Conservation (phyloP, 2,888 invertebrate species). For the Xanthorhoe spadicearia region DNA sequence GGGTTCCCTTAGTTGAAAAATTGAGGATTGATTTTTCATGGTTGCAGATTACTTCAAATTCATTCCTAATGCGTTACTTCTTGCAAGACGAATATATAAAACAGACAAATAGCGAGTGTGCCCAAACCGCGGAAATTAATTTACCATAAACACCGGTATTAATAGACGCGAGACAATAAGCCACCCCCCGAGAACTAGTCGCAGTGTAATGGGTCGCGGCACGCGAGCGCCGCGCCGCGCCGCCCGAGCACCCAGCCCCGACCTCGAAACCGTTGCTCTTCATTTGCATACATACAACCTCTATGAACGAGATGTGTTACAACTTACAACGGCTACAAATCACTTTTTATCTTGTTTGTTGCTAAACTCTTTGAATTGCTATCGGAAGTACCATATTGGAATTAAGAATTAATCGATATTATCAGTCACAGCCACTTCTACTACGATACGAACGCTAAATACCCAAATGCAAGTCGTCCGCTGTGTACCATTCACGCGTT, state of each 20-base stretch:
- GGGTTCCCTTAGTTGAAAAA: no score
- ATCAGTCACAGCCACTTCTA: no score
- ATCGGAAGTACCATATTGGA: background rate
- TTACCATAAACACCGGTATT: conserved; percentile 74
- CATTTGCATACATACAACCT: conserved; percentile 66
- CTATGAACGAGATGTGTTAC: conserved; percentile 54
- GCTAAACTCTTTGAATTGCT: conserved; percentile 17
- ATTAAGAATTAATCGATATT: background rate
- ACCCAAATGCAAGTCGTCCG: no score
- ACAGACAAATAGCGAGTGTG: conserved; percentile 46
- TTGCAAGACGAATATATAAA: conserved; percentile 32
- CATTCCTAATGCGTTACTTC: background rate
- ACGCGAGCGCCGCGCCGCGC: conserved; percentile 65
- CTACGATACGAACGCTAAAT: no score
- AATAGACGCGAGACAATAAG: conserved; percentile 82
- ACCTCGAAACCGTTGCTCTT: conserved; percentile 63
- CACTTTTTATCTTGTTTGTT: conserved; percentile 30
- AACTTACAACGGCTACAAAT: conserved; percentile 47
- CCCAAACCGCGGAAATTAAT: conserved; percentile 70
- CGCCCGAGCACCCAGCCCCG: conserved; percentile 60
- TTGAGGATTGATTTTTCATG: no score
- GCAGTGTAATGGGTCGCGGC: conserved; percentile 73
- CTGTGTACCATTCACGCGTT: no score
- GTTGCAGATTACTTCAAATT: no score
- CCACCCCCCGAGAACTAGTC: conserved; percentile 73